Evolutionary conservation across 2,888 invertebrate genomes (phyloP).

Genomic region (Metacarcinus magister): DNA sequence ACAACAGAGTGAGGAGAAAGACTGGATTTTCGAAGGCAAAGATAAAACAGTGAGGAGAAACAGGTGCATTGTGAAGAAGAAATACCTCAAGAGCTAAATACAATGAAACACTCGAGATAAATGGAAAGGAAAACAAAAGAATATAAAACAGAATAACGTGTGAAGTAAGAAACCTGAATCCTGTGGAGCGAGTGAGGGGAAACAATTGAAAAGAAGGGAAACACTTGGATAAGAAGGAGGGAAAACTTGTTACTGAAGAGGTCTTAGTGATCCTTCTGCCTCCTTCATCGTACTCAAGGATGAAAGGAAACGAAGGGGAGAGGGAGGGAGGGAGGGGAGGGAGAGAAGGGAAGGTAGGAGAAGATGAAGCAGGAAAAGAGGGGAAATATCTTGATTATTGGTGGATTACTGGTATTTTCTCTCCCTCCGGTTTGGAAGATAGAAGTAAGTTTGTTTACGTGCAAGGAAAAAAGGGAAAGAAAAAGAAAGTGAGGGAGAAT

Average conservation of each 20-base stretch:
- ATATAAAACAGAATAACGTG: not conserved
- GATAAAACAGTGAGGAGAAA: not conserved
- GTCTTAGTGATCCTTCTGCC: not conserved
- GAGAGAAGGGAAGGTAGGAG: not conserved
- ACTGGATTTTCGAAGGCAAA: not conserved
- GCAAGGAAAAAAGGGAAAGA: not conserved
- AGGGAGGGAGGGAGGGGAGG: not conserved
- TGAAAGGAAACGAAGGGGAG: not conserved
- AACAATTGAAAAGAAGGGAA: not conserved
- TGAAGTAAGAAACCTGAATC: not conserved
- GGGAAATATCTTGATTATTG: not conserved
- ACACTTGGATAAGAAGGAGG: not conserved
- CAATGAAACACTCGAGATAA: not conserved
- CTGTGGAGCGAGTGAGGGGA: not conserved
- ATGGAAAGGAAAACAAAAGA: not conserved
- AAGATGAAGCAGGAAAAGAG: not conserved
- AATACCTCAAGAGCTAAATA: not conserved
- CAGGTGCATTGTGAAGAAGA: not conserved
- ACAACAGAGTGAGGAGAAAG: not conserved
- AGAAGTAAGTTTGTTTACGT: not conserved
- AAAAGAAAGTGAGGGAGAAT: not conserved
- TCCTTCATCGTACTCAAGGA: not conserved
- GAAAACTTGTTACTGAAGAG: not conserved
- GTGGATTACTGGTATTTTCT: not conserved
- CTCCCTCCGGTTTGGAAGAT: not conserved